A percentile compares a stretch with the other conserved stretches of the same genome.
Conservation (phyloP, 2,888 invertebrate genomes). For the Sthenelais limicola region DNA sequence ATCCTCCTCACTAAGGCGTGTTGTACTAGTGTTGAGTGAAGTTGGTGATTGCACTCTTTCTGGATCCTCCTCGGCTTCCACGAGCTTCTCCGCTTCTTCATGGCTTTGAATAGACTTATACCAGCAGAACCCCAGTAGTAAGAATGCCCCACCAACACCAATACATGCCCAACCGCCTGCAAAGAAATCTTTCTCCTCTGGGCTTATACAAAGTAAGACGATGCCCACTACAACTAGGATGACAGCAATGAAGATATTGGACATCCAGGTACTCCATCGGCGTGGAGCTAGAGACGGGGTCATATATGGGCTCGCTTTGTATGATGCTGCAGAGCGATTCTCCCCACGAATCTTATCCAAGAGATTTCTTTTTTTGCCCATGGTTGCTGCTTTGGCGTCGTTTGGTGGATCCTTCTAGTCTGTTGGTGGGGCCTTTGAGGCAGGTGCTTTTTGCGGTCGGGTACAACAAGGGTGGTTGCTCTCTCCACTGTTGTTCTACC, state of each 20-base stretch:
- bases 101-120: constrained; percentile 24
- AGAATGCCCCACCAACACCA: constrained; percentile 1
- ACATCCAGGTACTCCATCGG: constrained; percentile 21
- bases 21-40: constrained; percentile 24
- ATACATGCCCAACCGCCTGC: constrained; percentile 22
- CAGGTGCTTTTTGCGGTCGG: no score
- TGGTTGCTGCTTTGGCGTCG: no score
- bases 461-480: no score
- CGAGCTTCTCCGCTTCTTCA: constrained; percentile 25
- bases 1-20: constrained; percentile 18
- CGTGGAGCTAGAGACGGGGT: constrained; percentile 23
- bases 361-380: neutral
- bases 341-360: constrained; percentile 25
- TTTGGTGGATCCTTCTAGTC: no score
- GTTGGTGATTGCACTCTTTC: constrained; percentile 4
- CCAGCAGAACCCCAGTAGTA: constrained; percentile 27
- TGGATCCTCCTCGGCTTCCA: neutral
- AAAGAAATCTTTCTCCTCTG: neutral
- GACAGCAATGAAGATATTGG: constrained; percentile 29
- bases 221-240: constrained; percentile 20
- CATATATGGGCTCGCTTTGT: constrained; percentile 32
- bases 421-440: no score
- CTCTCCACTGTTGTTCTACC: no score
- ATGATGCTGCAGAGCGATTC: constrained; percentile 16
- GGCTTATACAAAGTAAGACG: neutral